A percentile compares a stretch with the other conserved stretches of the same genome.
phyloP scores from a whole-genome alignment of 2,797 vertebrate species.

The Nyctibius grandis region DNA sequence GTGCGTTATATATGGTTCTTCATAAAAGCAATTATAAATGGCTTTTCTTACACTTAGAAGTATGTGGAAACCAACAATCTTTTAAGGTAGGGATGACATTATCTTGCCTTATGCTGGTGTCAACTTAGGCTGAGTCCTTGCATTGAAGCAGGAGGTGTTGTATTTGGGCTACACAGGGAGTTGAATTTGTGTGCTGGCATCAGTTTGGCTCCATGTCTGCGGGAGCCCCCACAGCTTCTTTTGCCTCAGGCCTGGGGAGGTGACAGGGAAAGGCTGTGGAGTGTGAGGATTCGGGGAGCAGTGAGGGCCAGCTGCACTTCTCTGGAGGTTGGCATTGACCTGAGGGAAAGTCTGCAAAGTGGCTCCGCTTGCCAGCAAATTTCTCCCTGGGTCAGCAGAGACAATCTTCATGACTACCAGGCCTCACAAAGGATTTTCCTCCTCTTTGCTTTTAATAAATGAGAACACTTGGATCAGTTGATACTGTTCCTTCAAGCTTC shows the following conservation, averaged over 20 bases:
- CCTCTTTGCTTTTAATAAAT: not conserved
- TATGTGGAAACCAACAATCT: not conserved
- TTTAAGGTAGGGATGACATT: not conserved
- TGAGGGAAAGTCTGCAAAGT: not conserved
- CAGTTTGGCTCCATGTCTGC: not conserved
- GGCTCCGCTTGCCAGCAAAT: not conserved
- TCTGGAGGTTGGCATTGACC: not conserved
- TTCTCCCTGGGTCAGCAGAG: not conserved
- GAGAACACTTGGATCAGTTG: not conserved
- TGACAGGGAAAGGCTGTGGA: not conserved
- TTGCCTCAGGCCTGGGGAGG: not conserved
- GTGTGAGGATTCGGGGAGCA: not conserved
- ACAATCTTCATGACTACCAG: not conserved
- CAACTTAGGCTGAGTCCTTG: not conserved
- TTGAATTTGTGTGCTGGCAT: not conserved
- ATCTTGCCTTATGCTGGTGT: not conserved
- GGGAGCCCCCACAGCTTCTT: not conserved
- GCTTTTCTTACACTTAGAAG: not conserved
- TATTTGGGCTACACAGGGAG: rapidly evolving
- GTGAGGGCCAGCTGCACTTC: not conserved
- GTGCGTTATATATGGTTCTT: not conserved
- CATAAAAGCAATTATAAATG: not conserved
- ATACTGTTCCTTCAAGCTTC: not conserved
- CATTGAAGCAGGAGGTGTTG: rapidly evolving
- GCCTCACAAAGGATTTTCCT: not conserved